Percentiles rank a stretch among this genome's conserved stretches.
phyloP scores from a whole-genome alignment of 2,797 vertebrate genomes.

The Scomberomorus guttatus region DNA sequence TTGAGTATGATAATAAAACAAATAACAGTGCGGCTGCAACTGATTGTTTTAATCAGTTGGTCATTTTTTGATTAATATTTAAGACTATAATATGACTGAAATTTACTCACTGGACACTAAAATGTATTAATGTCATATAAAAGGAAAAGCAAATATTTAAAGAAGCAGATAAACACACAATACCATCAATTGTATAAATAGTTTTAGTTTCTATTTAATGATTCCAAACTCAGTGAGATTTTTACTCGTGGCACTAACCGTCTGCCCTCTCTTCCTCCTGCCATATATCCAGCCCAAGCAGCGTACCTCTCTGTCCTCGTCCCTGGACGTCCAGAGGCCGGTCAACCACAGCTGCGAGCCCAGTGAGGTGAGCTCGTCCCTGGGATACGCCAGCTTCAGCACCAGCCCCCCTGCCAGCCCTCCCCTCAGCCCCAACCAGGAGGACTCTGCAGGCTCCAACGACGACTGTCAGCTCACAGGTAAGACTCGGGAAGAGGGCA shows the following conservation, averaged over 20 bases:
- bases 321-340: constrained; percentile 93
- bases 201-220: neutral
- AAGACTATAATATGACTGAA: no score
- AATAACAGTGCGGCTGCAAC: neutral
- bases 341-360: constrained; percentile 94
- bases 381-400: constrained; percentile 92
- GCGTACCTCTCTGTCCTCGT: constrained; percentile 94
- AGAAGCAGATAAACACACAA: neutral
- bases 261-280: neutral
- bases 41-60: no score
- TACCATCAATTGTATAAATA: neutral
- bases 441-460: constrained; percentile 90
- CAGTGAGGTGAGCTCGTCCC: constrained; percentile 94
- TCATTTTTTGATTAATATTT: no score
- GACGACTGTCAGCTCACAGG: constrained; percentile 89
- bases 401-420: constrained; percentile 91
- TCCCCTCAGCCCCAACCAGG: constrained; percentile 90
- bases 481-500: constrained; percentile 48
- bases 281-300: constrained; percentile 91
- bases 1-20: neutral
- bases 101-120: no score
- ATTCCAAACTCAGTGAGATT: neutral
- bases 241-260: neutral
- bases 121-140: neutral
- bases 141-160: neutral